These are phyloP conservation scores for Arion vulgaris DNA, from an alignment of 1,140 invertebrate genomes.

Conservation along the genomic window DNA sequence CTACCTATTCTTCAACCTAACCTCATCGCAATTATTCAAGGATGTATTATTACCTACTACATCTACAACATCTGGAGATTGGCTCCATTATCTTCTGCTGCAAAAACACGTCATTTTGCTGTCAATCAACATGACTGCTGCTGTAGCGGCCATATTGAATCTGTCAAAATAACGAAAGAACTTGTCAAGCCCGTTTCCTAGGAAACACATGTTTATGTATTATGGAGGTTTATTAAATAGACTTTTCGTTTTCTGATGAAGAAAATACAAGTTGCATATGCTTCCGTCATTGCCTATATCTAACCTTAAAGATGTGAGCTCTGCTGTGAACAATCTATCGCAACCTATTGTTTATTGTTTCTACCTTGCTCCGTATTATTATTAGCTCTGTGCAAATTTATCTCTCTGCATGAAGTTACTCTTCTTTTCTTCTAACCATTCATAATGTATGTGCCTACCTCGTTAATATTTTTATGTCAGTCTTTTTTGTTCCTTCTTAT, in stretches of 20 bases:
- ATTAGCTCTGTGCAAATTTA: too few species aligned
- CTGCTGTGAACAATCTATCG: too few species aligned
- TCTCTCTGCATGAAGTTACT: too few species aligned
- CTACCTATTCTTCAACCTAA: too few species aligned
- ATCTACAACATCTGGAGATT: neutral
- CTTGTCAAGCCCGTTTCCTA: neutral
- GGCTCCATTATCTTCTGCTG: neutral
- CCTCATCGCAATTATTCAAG: too few species aligned
- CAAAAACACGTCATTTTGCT: neutral
- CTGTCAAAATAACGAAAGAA: neutral
- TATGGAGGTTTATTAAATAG: neutral
- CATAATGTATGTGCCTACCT: too few species aligned
- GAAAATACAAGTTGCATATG: neutral
- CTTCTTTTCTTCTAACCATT: too few species aligned
- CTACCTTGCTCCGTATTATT: too few species aligned
- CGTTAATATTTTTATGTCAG: too few species aligned
- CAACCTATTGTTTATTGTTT: too few species aligned
- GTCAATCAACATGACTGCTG: neutral
- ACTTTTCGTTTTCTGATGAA: neutral
- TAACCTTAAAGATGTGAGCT: neutral
- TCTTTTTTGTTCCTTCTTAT: too few species aligned
- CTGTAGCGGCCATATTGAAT: neutral
- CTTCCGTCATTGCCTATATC: neutral
- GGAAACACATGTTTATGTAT: neutral
- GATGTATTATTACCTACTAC: too few species aligned